phyloP scores from a whole-genome alignment of 2,888 invertebrate genomes.

The Drosophila maculinotata region DNA sequence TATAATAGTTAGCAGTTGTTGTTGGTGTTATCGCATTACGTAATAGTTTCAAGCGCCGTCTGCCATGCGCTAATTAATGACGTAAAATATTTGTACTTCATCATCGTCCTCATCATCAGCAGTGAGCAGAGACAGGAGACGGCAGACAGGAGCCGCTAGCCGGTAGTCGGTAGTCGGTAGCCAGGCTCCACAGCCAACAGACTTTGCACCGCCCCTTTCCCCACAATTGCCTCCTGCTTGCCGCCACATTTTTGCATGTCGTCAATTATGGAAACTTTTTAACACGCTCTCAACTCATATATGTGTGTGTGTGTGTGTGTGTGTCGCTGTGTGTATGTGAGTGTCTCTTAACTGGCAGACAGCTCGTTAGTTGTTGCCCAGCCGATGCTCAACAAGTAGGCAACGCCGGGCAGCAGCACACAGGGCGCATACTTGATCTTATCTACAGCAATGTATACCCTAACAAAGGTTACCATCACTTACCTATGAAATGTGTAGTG shows the following conservation, averaged over 20 bases:
- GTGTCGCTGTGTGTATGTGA: constrained; percentile 18
- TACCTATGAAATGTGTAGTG: too few species aligned
- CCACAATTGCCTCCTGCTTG: too few species aligned
- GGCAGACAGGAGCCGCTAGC: neutral
- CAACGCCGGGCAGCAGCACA: constrained; percentile 17
- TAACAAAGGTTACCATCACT: neutral
- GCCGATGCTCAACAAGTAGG: constrained; percentile 62
- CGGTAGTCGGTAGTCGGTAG: too few species aligned
- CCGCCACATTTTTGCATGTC: constrained; percentile 53
- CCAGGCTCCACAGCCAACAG: constrained; percentile 1
- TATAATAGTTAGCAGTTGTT: constrained; percentile 50
- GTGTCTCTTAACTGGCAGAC: constrained; percentile 26
- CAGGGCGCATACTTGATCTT: constrained; percentile 58
- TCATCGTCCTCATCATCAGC: constrained; percentile 39
- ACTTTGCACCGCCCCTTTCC: too few species aligned
- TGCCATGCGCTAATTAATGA: constrained; percentile 71
- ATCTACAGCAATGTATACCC: constrained; percentile 41
- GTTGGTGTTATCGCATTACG: constrained; percentile 64
- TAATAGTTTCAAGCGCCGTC: constrained; percentile 66
- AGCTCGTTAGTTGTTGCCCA: constrained; percentile 50
- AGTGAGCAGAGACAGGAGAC: constrained; percentile 1
- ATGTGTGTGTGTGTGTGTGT: constrained; percentile 16
- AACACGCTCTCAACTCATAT: constrained; percentile 44
- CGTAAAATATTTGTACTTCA: constrained; percentile 75
- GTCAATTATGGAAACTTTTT: constrained; percentile 76